Base-by-base conservation (phyloP, 2,797 vertebrate species). In the Streptopelia turtur region DNA sequence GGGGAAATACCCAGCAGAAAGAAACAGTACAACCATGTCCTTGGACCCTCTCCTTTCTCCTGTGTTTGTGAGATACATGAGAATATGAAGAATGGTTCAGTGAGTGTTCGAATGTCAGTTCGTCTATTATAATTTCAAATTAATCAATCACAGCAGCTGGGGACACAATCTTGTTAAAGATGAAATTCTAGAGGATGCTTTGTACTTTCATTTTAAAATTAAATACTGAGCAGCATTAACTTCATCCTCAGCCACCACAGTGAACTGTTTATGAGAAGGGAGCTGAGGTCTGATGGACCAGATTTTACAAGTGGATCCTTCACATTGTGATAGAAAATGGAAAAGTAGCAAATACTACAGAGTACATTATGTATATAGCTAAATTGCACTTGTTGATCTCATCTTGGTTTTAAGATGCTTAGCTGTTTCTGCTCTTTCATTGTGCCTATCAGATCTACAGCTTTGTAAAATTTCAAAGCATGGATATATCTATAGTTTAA, bases 391-490 rank as follows among this genome's bases (percentile, higher is more conserved):
- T 86, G 59, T 76, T 96, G 83, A 90, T 81, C 69, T 95, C 76
- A 60, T 91, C 70, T 90, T 80, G 82, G 71, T 71, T 94, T 81
- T 91, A 79, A 94, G 77, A 94, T 88, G 89, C 91, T 91, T 95
- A 65, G 88, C 76, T 87, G 81, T 94, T 92, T 91, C 77, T 85
- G 2, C 93, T 85, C 80, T 89, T 86, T 93, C 64, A 63, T 95
- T 79, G 87, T 96, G 89, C 85, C 90, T 95, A 90, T 57, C 66
- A 84, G 87, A 86, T 85, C 56, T 90, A 78, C 75, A 93, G 85
- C 91, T 95, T 88, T 84, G 39, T 93, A 75, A 69, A 77, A 68
- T 66, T 69, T 93, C 83, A 95, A 94, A 85, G 94, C 97, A 96
- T 95, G 92, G 64, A 82, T 94, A 93, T 95, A 35, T 78, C 92